Evolutionary conservation across 2,113 vertebrate species (phyloP), one percentile per base, ranked within the genome.

Genomic region (Oxyura jamaicensis): DNA sequence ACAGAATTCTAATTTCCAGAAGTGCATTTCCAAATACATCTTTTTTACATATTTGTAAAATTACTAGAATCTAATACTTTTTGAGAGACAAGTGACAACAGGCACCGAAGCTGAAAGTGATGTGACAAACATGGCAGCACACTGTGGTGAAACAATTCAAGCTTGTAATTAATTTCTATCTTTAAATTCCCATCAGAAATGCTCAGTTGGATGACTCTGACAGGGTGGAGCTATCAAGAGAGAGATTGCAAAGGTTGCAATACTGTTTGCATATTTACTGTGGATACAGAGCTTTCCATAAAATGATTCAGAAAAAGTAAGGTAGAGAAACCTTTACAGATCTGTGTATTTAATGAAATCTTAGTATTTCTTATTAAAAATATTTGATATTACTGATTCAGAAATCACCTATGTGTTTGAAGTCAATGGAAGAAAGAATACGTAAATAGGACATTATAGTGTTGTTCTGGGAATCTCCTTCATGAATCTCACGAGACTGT

Each of bases 151-250:
- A 98, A 97, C 97, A 98, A 95, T 97, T 98, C 98, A 98, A 97
- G 97, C 98, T 93, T 98, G 97, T 98, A 98, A 98, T 98, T 98
- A 98, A 98, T 97, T 98, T 98, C 93, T 98, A 93, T 98, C 97
- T 97, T 98, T 98, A 98, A 98, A 98, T 97, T 90, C 59, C 95
- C 96, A 97, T 97, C 98, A 97, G 96, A 98, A 98, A 98, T 97
- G 96, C 96, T 98, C 96, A 97, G 95, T 91, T 97, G 91, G 95
- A 97, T 95, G 88, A 94, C 72, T 97, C 90, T 97, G 97, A 97
- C 95, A 97, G 84, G 90, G 90, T 84, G 72, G 82, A 93, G 93
- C 79, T 96, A 97, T 93, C 95, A 90, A 75, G 76, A 95, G 78
- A 88, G 88, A 95, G n/a, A 94, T 96, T 81, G 50, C 85, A 97